Conservation (phyloP, 2,113 vertebrate genomes). For the Misgurnus anguillicaudatus region DNA sequence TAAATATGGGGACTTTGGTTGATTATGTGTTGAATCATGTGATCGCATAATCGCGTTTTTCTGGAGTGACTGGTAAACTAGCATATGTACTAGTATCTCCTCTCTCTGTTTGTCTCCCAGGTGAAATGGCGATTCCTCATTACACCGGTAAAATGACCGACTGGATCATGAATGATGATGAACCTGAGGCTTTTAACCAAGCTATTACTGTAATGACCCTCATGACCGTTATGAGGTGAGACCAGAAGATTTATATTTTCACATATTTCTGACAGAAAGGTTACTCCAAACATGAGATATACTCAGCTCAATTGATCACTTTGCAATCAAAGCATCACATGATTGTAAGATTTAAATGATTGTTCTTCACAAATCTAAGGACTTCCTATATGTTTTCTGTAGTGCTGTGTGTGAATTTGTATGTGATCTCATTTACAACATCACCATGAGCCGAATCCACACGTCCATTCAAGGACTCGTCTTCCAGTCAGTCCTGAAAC, state of each 20-base stretch:
- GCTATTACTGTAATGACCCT: slow-evolving; percentile 73
- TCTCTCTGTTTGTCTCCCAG: slow-evolving; percentile 56
- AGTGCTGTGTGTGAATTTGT: slow-evolving; percentile 76
- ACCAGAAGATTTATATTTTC: background rate
- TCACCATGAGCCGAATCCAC: slow-evolving; percentile 77
- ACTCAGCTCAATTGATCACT: too few relatives aligned
- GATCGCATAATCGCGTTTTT: too few relatives aligned
- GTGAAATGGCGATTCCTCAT: slow-evolving; percentile 78
- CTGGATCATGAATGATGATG: slow-evolving; percentile 75
- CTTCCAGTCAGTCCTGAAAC: slow-evolving; percentile 75
- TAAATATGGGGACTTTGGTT: too few relatives aligned
- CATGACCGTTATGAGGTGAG: slow-evolving; percentile 72
- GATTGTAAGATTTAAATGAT: too few relatives aligned
- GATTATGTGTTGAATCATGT: too few relatives aligned
- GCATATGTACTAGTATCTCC: too few relatives aligned
- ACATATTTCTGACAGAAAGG: too few relatives aligned
- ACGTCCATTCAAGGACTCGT: slow-evolving; percentile 71
- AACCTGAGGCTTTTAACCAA: slow-evolving; percentile 71
- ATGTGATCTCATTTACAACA: slow-evolving; percentile 74
- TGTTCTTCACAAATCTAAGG: too few relatives aligned
- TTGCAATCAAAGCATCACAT: too few relatives aligned
- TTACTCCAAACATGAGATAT: too few relatives aligned
- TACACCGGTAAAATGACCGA: slow-evolving; percentile 77
- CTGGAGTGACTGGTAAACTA: too few relatives aligned
- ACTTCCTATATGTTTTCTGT: background rate